These are phyloP conservation scores for Galerucella pusilla DNA, from an alignment of 2,888 invertebrate genomes.

Conservation along the genomic window DNA sequence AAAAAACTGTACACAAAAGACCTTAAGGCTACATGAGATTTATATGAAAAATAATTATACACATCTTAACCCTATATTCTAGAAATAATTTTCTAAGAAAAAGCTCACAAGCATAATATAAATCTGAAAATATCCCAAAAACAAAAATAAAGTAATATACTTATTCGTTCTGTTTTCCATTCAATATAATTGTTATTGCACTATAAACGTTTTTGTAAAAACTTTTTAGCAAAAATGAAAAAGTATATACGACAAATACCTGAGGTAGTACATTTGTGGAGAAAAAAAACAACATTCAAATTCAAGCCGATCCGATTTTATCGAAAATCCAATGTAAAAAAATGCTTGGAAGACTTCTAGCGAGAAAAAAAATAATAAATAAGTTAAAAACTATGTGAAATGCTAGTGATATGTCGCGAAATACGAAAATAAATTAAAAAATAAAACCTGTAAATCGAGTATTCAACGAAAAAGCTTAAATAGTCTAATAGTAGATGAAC, in stretches of 20 bases:
- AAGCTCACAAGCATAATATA: slow-evolving; percentile 53
- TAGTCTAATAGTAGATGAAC: slow-evolving; percentile 37
- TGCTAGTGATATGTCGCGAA: slow-evolving; percentile 48
- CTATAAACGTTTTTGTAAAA: slow-evolving; percentile 50
- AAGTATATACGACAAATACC: slow-evolving; percentile 56
- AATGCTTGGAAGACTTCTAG: slow-evolving; percentile 55
- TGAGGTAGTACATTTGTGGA: slow-evolving; percentile 57
- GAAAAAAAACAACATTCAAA: slow-evolving; percentile 36
- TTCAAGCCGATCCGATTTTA: slow-evolving; percentile 38
- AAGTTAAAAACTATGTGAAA: slow-evolving; percentile 36
- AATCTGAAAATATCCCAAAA: slow-evolving; percentile 31
- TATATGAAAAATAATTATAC: slow-evolving; percentile 58
- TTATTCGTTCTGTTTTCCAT: slow-evolving; percentile 32
- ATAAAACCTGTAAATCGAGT: slow-evolving; percentile 46
- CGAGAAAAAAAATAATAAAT: slow-evolving; percentile 47
- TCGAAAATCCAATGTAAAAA: slow-evolving; percentile 38
- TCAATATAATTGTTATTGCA: slow-evolving; percentile 54
- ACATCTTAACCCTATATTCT: slow-evolving; percentile 55
- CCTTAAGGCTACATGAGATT: slow-evolving; percentile 56
- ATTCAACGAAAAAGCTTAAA: slow-evolving; percentile 44
- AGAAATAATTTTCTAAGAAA: slow-evolving; percentile 51
- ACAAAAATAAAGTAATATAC: slow-evolving; percentile 34
- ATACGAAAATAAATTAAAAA: slow-evolving; percentile 47
- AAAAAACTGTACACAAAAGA: slow-evolving; percentile 58
- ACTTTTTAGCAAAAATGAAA: slow-evolving; percentile 51